Evolutionary conservation across 2,797 vertebrate genomes (phyloP).

Genomic region (Gymnopithys bicolor): DNA sequence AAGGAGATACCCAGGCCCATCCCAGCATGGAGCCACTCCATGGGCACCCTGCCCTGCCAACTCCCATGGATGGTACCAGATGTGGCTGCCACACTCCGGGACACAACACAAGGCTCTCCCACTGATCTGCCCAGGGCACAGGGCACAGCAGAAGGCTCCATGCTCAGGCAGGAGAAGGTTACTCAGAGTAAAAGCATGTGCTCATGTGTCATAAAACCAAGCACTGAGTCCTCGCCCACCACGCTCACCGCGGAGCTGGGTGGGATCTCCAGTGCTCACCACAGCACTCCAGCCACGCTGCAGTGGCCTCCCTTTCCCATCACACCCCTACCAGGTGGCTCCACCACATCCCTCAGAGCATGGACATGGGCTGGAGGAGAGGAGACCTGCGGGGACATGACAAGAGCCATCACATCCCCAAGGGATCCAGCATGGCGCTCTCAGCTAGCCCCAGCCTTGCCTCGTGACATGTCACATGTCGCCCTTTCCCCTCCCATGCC

Average conservation of each 20-base stretch:
- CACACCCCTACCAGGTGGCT: neutral
- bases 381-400: fast-evolving
- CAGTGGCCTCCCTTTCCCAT: neutral
- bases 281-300: neutral
- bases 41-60: neutral
- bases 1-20: neutral
- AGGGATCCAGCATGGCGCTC: neutral
- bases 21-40: neutral
- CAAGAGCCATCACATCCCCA: neutral
- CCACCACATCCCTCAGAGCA: neutral
- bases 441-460: neutral
- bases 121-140: neutral
- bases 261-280: neutral
- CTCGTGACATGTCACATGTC: fast-evolving
- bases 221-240: neutral
- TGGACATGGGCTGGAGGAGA: neutral
- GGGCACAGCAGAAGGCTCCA: neutral
- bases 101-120: fast-evolving
- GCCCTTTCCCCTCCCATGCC: neutral
- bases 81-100: neutral
- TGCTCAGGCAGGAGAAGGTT: neutral
- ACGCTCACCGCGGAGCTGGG: neutral
- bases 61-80: neutral
- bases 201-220: neutral
- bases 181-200: conserved; percentile 1